These are phyloP conservation scores for Dromas ardeola DNA, from an alignment of 2,113 vertebrate genomes.

Conservation along the genomic window DNA sequence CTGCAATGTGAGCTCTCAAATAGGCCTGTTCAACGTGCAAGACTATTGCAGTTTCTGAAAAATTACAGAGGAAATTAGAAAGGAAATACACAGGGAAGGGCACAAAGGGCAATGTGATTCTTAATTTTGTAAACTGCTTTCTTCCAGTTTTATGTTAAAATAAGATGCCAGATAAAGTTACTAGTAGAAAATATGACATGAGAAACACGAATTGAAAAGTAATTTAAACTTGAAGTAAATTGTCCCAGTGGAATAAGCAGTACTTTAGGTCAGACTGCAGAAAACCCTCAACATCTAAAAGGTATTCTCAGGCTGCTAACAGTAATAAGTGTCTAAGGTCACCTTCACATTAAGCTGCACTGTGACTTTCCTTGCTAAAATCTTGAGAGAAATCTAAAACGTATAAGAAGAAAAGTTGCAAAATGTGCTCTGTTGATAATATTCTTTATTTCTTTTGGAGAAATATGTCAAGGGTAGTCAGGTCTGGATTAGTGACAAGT, in stretches of 20 bases:
- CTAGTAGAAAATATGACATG: neutral
- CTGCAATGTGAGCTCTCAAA: neutral
- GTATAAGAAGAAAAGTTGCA: neutral
- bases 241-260: neutral
- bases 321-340: neutral
- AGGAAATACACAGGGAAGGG: neutral
- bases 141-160: slow-evolving; percentile 8
- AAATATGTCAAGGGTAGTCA: neutral
- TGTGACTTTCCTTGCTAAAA: neutral
- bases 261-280: neutral
- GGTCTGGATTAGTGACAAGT: neutral
- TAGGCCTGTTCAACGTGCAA: neutral
- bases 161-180: slow-evolving; percentile 39
- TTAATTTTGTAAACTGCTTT: slow-evolving; percentile 33
- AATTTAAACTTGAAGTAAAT: slow-evolving; percentile 44
- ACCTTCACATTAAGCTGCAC: neutral
- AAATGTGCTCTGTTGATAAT: neutral
- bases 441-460: neutral
- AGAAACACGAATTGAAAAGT: slow-evolving; percentile 24
- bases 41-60: neutral
- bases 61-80: neutral
- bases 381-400: neutral
- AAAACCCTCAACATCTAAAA: neutral
- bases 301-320: neutral
- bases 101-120: neutral